Conservation (phyloP, 2,797 vertebrate species). For the Eulemur coronatus region DNA sequence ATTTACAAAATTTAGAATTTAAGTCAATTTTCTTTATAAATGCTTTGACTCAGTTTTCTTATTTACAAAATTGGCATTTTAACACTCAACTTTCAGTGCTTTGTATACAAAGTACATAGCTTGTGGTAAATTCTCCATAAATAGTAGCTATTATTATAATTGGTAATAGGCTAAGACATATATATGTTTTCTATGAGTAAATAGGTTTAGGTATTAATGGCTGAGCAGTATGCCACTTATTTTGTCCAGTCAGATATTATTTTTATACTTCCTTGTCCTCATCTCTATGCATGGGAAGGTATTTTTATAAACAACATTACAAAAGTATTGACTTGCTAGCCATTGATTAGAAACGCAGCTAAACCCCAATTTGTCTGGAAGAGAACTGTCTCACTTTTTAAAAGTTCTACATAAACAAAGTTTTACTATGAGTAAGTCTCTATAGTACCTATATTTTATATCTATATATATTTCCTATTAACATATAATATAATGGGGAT, state of each 20-base stretch:
- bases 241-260: not conserved
- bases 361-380: not conserved
- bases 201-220: not conserved
- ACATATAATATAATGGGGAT: not conserved
- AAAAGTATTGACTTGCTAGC: not conserved
- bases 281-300: fast-evolving
- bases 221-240: not conserved
- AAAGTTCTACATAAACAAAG: not conserved
- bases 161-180: not conserved
- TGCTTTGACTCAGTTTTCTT: not conserved
- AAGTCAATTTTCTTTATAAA: not conserved
- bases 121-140: not conserved
- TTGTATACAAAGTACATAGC: not conserved
- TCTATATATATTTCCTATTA: not conserved
- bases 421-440: not conserved
- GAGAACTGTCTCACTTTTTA: not conserved
- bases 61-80: not conserved
- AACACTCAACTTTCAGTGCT: not conserved
- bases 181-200: not conserved
- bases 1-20: not conserved
- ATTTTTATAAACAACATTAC: not conserved
- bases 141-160: not conserved
- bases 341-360: not conserved
- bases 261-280: not conserved
- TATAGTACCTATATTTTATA: not conserved